Evolutionary conservation across 2,888 invertebrate genomes (phyloP).

Genomic region (Craniophora ligustri): DNA sequence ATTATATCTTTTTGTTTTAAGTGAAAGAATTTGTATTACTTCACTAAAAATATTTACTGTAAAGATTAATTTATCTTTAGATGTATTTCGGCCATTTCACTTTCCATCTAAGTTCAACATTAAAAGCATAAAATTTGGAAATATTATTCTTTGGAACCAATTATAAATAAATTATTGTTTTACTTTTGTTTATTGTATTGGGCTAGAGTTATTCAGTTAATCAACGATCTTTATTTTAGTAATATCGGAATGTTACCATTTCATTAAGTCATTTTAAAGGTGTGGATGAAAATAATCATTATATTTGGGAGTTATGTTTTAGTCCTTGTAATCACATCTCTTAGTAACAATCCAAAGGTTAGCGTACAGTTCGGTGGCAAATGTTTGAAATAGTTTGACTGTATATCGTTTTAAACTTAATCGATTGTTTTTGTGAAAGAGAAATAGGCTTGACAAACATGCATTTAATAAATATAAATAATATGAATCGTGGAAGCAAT

Average conservation of each 20-base stretch:
- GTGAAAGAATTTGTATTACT: constrained; percentile 10
- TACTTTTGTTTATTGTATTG: constrained; percentile 15
- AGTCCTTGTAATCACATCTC: constrained; percentile 19
- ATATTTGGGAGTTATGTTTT: constrained; percentile 8
- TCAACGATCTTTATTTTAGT: constrained; percentile 12
- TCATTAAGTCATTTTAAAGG: constrained; percentile 39
- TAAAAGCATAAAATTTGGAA: neutral
- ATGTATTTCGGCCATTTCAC: constrained; percentile 5
- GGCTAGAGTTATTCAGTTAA: constrained; percentile 10
- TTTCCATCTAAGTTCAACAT: neutral
- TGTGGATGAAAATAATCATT: constrained; percentile 33
- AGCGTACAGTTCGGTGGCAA: constrained; percentile 20
- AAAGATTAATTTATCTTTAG: constrained; percentile 15
- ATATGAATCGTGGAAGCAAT: neutral
- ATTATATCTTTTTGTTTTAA: constrained; percentile 2
- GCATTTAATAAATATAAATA: constrained; percentile 6
- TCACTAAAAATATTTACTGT: constrained; percentile 15
- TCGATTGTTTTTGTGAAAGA: constrained; percentile 1
- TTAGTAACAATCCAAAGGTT: neutral
- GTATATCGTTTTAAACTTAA: neutral
- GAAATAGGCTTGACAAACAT: neutral
- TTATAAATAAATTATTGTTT: constrained; percentile 21
- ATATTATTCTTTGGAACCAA: neutral
- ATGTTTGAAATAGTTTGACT: neutral
- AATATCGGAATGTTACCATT: constrained; percentile 50